A percentile compares a stretch with the other conserved stretches of the same genome.
Evolutionary conservation across 2,888 invertebrate species (phyloP).

Genomic region (Hanleya hanleyi): DNA sequence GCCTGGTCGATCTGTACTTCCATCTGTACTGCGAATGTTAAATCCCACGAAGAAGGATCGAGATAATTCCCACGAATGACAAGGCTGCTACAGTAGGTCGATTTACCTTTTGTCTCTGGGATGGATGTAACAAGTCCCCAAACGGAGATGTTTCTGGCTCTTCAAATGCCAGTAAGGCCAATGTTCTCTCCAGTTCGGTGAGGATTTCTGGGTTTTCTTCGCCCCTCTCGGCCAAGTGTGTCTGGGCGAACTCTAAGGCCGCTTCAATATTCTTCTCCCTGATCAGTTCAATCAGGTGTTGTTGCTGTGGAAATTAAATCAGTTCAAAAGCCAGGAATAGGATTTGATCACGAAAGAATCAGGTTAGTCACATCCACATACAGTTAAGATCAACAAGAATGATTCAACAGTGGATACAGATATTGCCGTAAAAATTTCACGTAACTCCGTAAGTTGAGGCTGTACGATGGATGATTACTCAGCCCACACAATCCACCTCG

Average conservation of each 20-base stretch:
- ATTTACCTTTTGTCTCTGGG: slow-evolving; percentile 85
- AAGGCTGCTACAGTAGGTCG: too few species aligned
- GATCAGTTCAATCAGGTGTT: slow-evolving; percentile 91
- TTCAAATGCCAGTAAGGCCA: slow-evolving; percentile 96
- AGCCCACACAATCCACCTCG: too few species aligned
- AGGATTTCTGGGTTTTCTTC: slow-evolving; percentile 80
- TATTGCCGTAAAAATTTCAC: background rate
- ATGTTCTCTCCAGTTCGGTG: slow-evolving; percentile 90
- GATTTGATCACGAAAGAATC: background rate
- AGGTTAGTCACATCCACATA: too few species aligned
- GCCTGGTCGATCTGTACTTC: too few species aligned
- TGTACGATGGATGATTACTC: too few species aligned
- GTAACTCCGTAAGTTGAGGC: too few species aligned
- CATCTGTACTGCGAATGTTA: too few species aligned
- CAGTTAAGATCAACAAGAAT: background rate
- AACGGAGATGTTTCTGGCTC: slow-evolving; percentile 96
- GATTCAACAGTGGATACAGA: background rate
- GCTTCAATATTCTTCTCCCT: slow-evolving; percentile 89
- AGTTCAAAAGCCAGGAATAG: too few species aligned
- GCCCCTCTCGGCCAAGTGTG: slow-evolving; percentile 90
- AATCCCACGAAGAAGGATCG: too few species aligned
- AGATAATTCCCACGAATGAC: too few species aligned
- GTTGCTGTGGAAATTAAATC: slow-evolving; percentile 81
- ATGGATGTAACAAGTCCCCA: slow-evolving; percentile 92
- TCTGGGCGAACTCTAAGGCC: slow-evolving; percentile 91